Conservation (phyloP, 1,140 invertebrate species). For the Lamellibrachia luymesi region DNA sequence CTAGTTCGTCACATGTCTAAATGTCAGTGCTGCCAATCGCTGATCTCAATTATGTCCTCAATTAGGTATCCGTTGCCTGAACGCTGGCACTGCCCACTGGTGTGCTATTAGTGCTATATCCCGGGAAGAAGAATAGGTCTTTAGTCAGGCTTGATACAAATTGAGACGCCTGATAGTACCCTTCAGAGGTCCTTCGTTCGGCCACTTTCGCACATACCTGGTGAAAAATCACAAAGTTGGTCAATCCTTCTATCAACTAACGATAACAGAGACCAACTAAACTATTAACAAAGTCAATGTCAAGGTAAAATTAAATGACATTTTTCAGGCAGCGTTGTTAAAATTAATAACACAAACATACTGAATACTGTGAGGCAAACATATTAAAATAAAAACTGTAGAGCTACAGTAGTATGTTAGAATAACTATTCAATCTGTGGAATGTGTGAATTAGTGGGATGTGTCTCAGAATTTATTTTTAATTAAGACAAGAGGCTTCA, state of each 20-base stretch:
- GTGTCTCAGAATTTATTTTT: too few species aligned
- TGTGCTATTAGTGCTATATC: too few species aligned
- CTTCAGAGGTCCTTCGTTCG: not conserved
- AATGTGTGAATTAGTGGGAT: not conserved
- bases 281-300: not conserved
- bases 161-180: not conserved
- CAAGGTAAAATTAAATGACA: too few species aligned
- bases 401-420: not conserved
- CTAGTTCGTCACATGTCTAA: too few species aligned
- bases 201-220: not conserved
- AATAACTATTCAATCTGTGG: not conserved
- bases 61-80: too few species aligned
- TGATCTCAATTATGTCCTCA: too few species aligned
- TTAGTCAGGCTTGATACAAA: not conserved
- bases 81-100: too few species aligned
- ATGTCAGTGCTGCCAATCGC: too few species aligned
- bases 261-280: not conserved
- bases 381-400: not conserved
- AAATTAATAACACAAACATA: too few species aligned
- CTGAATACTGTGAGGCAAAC: too few species aligned
- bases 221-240: not conserved
- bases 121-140: not conserved
- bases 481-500: too few species aligned
- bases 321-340: too few species aligned
- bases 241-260: not conserved